These are phyloP conservation scores for Clanis bilineata DNA, from an alignment of 2,888 invertebrate species.

Conservation along the genomic window DNA sequence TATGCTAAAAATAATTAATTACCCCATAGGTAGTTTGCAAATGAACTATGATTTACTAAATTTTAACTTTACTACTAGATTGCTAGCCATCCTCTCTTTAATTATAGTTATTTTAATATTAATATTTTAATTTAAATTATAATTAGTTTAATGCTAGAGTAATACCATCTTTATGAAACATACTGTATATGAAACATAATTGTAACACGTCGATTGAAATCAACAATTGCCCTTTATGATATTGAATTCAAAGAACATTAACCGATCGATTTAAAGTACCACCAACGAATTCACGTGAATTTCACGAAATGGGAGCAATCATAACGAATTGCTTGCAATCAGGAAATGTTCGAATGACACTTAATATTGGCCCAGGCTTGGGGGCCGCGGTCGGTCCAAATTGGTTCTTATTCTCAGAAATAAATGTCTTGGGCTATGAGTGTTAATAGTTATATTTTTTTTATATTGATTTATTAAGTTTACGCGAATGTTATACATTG, in stretches of 20 bases:
- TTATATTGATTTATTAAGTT: too few species aligned
- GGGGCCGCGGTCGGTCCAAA: not conserved
- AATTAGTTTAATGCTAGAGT: too few species aligned
- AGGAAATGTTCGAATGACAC: constrained; percentile 8
- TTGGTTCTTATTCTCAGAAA: constrained; percentile 1
- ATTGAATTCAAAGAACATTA: constrained; percentile 2
- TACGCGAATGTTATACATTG: too few species aligned
- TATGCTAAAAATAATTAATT: too few species aligned
- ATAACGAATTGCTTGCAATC: constrained; percentile 26
- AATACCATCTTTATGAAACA: too few species aligned
- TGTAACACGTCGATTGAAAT: not conserved
- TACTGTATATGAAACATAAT: too few species aligned
- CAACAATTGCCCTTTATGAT: constrained; percentile 1
- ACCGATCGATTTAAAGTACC: constrained; percentile 11
- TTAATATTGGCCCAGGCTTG: constrained; percentile 17
- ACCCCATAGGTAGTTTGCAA: too few species aligned
- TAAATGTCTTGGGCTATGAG: not conserved
- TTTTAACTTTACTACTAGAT: too few species aligned
- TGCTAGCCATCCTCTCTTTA: too few species aligned
- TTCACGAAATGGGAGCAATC: constrained; percentile 16
- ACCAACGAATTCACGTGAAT: constrained; percentile 9
- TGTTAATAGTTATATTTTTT: not conserved
- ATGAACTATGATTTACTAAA: too few species aligned
- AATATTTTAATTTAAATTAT: too few species aligned
- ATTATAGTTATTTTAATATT: too few species aligned